Evolutionary conservation across 2,888 invertebrate genomes (phyloP), one percentile per base, ranked within the genome.

Genomic region (Rhagonycha fulva): DNA sequence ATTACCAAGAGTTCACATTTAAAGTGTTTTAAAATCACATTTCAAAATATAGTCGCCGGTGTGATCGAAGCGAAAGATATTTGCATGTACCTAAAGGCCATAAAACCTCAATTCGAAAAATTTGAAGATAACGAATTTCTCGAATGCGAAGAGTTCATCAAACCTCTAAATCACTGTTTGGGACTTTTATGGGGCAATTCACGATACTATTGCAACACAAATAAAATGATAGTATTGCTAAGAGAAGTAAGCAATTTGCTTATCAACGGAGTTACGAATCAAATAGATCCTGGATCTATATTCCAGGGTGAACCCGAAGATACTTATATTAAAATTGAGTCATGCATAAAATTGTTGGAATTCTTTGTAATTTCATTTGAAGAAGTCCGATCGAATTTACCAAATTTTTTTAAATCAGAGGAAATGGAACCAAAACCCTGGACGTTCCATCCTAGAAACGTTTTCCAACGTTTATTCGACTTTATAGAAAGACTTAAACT

Each of bases 171-270:
- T 82, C 95, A 97, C 82, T 93, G 93, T 68, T 90, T 97, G 4
- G 95, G 95, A 24, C 88, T 97, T 9, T 89, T 96, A 14, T 98
- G 98, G 97, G 93, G 94, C 0, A 93, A 94, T 85, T 97, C 96
- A 0, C 90, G 92, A 71, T 87, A 87, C 77, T 88, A 87, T 76
- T 83, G 86, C 14, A 84, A 83, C 30, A 87, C 84, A 89, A 84
- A 89, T 88, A 88, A 92, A 78, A 91, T 94, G 83, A 90, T 93
- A 83, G 93, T 94, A 1, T 89, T 98, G 0, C 89, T 98, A 10
- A 92, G 93, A 80, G 93, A 96, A 88, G 90, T 96, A 19, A 92
- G 94, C 81, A 97, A 98, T 87, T 89, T 96, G 81, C 86, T 97
- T 1, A 96, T 98, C 71, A 91, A 92, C 77, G 92, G 94, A 89